Evolutionary conservation across 2,113 vertebrate species (phyloP), one percentile per base, ranked within the genome.

Genomic region (Rostratula benghalensis): DNA sequence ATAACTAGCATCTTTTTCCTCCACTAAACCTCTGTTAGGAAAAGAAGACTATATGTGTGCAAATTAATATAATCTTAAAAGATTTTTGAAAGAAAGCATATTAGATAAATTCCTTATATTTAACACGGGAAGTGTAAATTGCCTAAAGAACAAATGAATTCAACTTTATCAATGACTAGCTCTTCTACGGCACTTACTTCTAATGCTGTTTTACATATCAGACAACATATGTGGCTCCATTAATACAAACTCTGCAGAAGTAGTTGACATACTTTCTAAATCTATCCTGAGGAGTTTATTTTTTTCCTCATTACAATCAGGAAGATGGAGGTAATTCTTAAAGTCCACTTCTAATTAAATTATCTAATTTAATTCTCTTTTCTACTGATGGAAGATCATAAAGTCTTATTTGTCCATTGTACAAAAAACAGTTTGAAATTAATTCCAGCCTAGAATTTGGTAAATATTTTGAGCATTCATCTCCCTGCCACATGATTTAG

Each of bases 41-140:
- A 74, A 11, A 92, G 61, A 75, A 79, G 27, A 91, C 31, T 51
- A 82, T 77, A 84, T 59, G 43, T 87, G 46, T 50, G 83, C 30
- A 91, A 92, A 94, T 67, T 82, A 94, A 78, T 15, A 82, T 27
- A 84, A 76, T 70, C 57, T 67, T 67, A 64, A 92, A 76, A 94
- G 69, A 85, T 76, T 33, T n/a, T n/a, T n/a, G n/a, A n/a, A n/a
- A n/a, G n/a, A n/a, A n/a, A n/a, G n/a, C n/a, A n/a, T n/a, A n/a
- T n/a, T 77, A 83, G 51, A 83, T 35, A 75, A 76, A 94, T 51
- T 71, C 70, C 77, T 88, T 79, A 56, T 83, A 91, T 50, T 61
- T 39, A 64, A 45, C n/a, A 21, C 19, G 9, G 28, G 28, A 83
- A 7, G 11, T 50, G 80, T 70, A 82, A 64, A 57, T 10, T 88